phyloP scores from a whole-genome alignment of 2,797 vertebrate genomes.

The Psittacula echo region DNA sequence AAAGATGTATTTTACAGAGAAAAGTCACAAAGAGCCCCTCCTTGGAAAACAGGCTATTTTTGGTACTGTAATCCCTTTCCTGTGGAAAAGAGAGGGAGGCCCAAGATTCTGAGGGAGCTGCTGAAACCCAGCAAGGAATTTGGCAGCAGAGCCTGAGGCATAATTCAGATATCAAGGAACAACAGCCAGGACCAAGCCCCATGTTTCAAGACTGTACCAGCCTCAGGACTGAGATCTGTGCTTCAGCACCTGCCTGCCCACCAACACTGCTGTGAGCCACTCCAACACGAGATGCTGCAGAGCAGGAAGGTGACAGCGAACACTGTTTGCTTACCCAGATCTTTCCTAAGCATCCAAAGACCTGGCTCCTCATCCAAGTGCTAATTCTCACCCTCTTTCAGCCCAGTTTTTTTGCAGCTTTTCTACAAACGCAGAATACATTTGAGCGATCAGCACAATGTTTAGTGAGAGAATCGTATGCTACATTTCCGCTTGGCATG shows the following conservation, averaged over 20 bases:
- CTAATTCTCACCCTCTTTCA: conserved; percentile 45
- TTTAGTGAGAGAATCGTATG: conserved; percentile 45
- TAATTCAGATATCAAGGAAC: not conserved
- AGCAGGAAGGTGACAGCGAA: not conserved
- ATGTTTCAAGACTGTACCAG: not conserved
- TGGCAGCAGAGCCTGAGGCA: not conserved
- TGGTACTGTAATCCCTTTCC: not conserved
- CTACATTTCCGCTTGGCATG: conserved; percentile 61
- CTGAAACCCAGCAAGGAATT: not conserved
- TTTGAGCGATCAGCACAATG: conserved; percentile 62
- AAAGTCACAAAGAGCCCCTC: conserved; percentile 27
- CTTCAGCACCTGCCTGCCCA: not conserved
- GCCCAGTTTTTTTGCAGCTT: conserved; percentile 34
- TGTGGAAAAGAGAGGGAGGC: not conserved
- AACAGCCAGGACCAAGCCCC: not conserved
- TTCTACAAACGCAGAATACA: conserved; percentile 46
- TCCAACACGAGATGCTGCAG: not conserved
- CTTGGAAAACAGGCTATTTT: not conserved
- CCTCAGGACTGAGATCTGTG: not conserved
- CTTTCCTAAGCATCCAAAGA: not conserved
- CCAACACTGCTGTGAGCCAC: not conserved
- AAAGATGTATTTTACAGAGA: not conserved
- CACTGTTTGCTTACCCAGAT: not conserved
- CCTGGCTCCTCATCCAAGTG: conserved; percentile 10
- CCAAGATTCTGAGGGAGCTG: not conserved